Percentiles rank a stretch among this genome's conserved stretches.
These are phyloP conservation scores for Caenorhabditis parvicauda DNA, from an alignment of 2,888 invertebrate genomes.

Conservation along the genomic window DNA sequence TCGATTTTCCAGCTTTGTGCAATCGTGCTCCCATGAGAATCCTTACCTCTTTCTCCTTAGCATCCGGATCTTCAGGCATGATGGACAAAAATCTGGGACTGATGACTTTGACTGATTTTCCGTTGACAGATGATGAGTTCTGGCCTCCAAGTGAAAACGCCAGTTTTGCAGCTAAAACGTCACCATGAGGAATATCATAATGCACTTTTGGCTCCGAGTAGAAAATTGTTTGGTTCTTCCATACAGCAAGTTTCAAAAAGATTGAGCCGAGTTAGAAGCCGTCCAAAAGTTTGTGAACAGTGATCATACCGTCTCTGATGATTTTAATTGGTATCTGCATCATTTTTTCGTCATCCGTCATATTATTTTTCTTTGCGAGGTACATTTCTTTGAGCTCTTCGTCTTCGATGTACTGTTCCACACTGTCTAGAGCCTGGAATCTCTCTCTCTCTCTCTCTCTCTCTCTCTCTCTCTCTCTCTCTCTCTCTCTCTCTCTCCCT, in stretches of 20 bases:
- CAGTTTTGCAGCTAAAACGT: slow-evolving; percentile 23
- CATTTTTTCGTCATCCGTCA: slow-evolving; percentile 23
- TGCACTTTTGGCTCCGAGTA: too few relatives aligned
- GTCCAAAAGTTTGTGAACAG: too few relatives aligned
- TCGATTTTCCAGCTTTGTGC: too few relatives aligned
- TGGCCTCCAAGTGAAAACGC: slow-evolving; percentile 26
- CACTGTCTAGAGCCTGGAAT: background rate
- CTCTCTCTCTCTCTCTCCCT: too few relatives aligned
- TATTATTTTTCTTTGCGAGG: slow-evolving; percentile 13
- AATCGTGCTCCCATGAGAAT: too few relatives aligned
- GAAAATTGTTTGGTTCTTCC: too few relatives aligned
- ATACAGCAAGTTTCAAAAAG: background rate
- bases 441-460: too few relatives aligned
- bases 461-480: too few relatives aligned
- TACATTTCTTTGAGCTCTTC: slow-evolving; percentile 20
- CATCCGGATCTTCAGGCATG: slow-evolving; percentile 15
- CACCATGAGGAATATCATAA: too few relatives aligned
- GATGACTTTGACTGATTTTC: slow-evolving; percentile 16
- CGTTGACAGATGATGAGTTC: slow-evolving; percentile 23
- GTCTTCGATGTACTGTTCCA: slow-evolving; percentile 21
- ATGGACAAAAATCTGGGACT: slow-evolving; percentile 28
- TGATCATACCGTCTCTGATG: slow-evolving; percentile 14
- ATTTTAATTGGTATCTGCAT: slow-evolving; percentile 19
- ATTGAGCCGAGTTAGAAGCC: too few relatives aligned
- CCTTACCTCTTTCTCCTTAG: slow-evolving; percentile 11